A percentile compares a stretch with the other conserved stretches of the same genome.
Evolutionary conservation across 2,888 invertebrate species (phyloP).

Genomic region (Schrankia costaestrigalis): DNA sequence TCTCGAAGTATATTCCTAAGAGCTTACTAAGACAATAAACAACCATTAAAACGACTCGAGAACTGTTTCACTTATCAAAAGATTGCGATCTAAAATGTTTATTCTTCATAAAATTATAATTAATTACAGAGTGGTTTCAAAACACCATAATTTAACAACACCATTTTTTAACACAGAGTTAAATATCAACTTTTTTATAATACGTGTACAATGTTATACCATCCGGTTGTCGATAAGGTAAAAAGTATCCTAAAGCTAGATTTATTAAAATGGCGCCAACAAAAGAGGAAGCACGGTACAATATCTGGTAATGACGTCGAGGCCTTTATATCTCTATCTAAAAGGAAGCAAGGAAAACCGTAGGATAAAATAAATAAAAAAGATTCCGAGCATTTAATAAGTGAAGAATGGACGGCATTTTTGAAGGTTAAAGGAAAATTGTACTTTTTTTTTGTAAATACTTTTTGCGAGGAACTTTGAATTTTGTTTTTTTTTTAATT

Average conservation of each 20-base stretch:
- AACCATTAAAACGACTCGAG: too few species aligned
- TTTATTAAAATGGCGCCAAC: constrained; percentile 12
- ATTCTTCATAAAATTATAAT: too few species aligned
- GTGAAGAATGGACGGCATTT: not conserved
- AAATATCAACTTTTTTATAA: not conserved
- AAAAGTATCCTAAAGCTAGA: constrained; percentile 2
- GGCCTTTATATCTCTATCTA: constrained; percentile 13
- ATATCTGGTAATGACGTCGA: constrained; percentile 13
- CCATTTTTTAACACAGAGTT: too few species aligned
- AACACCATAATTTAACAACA: too few species aligned
- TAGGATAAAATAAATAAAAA: constrained; percentile 4
- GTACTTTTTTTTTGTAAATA: not conserved
- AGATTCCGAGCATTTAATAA: constrained; percentile 1
- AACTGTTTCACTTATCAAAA: too few species aligned
- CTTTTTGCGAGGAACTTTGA: too few species aligned
- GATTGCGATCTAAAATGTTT: too few species aligned
- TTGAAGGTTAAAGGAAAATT: too few species aligned
- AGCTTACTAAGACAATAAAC: too few species aligned
- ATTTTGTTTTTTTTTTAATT: too few species aligned
- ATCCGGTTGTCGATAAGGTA: constrained; percentile 8
- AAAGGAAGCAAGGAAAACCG: constrained; percentile 12
- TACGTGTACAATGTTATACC: not conserved
- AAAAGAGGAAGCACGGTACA: constrained; percentile 15
- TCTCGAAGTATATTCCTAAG: too few species aligned
- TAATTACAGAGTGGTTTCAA: too few species aligned